Conservation (phyloP, 2,797 vertebrate genomes). For the Harpagifer antarcticus region DNA sequence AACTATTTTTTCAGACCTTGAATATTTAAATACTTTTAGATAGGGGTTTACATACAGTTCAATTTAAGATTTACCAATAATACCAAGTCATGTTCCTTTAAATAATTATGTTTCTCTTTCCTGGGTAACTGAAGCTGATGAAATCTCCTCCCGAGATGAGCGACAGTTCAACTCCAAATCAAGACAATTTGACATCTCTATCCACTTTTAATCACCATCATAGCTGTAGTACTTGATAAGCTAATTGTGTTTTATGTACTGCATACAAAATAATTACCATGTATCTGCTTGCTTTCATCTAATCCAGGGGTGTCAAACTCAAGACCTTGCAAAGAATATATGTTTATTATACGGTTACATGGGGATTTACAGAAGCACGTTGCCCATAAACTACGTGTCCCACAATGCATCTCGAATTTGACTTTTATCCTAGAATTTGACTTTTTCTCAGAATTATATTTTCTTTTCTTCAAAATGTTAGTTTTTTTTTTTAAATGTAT, state of each 20-base stretch:
- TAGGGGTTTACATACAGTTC: not conserved
- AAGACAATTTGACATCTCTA: not conserved
- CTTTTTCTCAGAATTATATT: no score
- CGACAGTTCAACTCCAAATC: not conserved
- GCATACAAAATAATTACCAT: not conserved
- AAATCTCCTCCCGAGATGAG: slow-evolving; percentile 11
- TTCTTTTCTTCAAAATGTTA: no score
- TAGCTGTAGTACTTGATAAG: not conserved
- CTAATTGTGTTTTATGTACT: slow-evolving; percentile 1
- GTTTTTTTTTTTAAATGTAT: no score
- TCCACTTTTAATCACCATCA: slow-evolving; percentile 6
- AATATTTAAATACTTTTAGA: not conserved
- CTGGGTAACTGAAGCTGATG: not conserved
- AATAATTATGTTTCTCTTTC: slow-evolving; percentile 26
- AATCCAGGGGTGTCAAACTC: no score
- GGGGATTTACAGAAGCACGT: no score
- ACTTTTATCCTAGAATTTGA: no score
- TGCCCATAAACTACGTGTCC: no score
- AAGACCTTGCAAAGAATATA: no score
- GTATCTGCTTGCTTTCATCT: slow-evolving; percentile 22
- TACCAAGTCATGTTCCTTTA: not conserved
- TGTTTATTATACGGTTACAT: no score
- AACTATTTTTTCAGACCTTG: not conserved
- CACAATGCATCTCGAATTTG: no score
- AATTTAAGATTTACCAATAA: not conserved